Evolutionary conservation across 2,797 vertebrate species (phyloP).

Genomic region (Phoeniculus purpureus): DNA sequence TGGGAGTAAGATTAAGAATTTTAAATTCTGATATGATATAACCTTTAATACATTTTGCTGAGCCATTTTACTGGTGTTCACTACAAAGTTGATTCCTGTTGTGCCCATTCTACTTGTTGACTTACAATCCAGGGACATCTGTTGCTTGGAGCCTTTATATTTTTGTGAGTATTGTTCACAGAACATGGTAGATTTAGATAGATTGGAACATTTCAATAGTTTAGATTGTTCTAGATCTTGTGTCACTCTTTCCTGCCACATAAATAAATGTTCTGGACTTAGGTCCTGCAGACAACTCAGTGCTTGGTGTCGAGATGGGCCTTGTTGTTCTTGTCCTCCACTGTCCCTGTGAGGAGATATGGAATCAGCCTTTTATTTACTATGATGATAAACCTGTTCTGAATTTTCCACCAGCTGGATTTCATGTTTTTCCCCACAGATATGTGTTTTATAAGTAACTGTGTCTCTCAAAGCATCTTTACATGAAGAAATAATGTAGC

Average conservation of each 20-base stretch:
- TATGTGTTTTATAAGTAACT: background rate
- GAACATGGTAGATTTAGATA: background rate
- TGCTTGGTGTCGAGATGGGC: background rate
- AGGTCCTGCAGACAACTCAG: background rate
- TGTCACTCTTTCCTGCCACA: background rate
- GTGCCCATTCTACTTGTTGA: background rate
- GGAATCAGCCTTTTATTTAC: background rate
- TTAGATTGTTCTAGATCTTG: background rate
- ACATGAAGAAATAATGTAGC: background rate
- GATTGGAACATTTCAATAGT: background rate
- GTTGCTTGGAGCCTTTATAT: background rate
- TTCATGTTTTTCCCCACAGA: background rate
- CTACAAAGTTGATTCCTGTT: background rate
- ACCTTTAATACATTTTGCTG: background rate
- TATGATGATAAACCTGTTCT: background rate
- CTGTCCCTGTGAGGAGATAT: background rate
- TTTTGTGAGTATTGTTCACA: background rate
- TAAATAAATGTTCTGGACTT: background rate
- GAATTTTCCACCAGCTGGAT: background rate
- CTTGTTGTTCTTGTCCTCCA: background rate
- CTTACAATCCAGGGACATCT: background rate
- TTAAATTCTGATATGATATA: background rate
- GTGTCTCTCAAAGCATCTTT: background rate
- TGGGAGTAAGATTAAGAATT: background rate
- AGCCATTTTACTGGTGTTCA: background rate